Base-by-base conservation (phyloP, 30 jellyfish, hydroid and myxozoan genomes). In the Phacellophora camtschatica region DNA sequence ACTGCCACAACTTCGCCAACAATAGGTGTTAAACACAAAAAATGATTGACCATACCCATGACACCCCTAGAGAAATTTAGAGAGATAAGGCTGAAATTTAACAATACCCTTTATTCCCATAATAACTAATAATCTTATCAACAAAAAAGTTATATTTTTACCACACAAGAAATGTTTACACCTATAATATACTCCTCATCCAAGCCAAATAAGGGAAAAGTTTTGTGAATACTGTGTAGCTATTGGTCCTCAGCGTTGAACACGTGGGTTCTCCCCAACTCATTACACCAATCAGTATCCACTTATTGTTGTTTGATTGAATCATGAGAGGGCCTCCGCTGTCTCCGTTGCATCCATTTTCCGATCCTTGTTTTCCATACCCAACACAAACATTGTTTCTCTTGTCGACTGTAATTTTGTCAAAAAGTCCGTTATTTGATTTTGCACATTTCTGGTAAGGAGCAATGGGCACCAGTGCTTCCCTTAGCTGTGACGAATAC, bases 261-360 rank as follows among this genome's bases (percentile, higher is more conserved):
- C 98, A 90, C 9, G 72, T 67, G 13, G 98, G 98, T 30, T 80
- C 98, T 6, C 95, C 94, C 98, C 98, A 90, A 43, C 96, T 83
- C 82, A 82, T 77, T 6, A 90, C 33, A 8, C 98, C 98, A 70
- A 62, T 46, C 27, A 84, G 61, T 36, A 71, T 6, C 98, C 98
- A 90, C 24, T 22, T 45, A 1, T 48, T 55, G 20, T 58, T 32
- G 18, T 13, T 18, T 33, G 85, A 24, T 70, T 77, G 77, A 22
- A 41, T 39, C 84, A 80, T 67, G 35, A 90, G 73, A 7, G 95
- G 95, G 3, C 98, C 96, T 1, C 98, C 98, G 54, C 98, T 90
- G 76, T 90, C 98, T 19, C 98, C 98, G 22, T 83, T 80, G 46
- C 98, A 90, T 5, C 96, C 98, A 32, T 90, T 75, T 34, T 75